These are phyloP conservation scores for Phaethornis superciliosus DNA, from an alignment of 2,113 vertebrate genomes.

Conservation along the genomic window DNA sequence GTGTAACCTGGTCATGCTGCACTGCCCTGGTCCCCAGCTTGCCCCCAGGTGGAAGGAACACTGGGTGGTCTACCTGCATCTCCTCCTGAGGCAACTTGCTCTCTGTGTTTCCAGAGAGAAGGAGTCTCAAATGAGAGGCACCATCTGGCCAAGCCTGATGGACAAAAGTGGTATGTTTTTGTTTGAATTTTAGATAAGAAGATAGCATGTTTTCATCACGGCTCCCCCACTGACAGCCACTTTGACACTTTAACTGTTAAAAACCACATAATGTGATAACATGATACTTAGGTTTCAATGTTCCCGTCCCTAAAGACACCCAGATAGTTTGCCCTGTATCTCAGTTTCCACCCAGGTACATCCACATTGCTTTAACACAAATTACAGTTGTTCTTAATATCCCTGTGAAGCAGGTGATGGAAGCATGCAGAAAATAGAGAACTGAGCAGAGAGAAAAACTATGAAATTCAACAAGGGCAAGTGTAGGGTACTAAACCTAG, in stretches of 20 bases:
- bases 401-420: neutral
- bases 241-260: neutral
- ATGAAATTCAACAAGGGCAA: too few relatives aligned
- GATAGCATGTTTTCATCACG: neutral
- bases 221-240: neutral
- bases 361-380: neutral
- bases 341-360: neutral
- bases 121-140: neutral
- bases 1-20: neutral
- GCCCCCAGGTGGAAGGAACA: accelerated
- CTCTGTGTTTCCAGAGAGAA: neutral
- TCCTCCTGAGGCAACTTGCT: neutral
- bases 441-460: too few relatives aligned
- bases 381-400: neutral
- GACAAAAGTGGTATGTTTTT: accelerated
- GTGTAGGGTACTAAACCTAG: too few relatives aligned
- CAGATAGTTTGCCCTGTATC: neutral
- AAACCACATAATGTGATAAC: neutral
- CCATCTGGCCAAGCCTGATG: neutral
- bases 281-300: neutral
- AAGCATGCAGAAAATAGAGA: neutral
- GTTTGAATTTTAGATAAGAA: neutral
- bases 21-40: neutral
- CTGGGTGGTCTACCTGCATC: neutral
- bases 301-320: neutral